These are phyloP conservation scores for Anhinga anhinga DNA, from an alignment of 2,113 vertebrate species.

Conservation along the genomic window DNA sequence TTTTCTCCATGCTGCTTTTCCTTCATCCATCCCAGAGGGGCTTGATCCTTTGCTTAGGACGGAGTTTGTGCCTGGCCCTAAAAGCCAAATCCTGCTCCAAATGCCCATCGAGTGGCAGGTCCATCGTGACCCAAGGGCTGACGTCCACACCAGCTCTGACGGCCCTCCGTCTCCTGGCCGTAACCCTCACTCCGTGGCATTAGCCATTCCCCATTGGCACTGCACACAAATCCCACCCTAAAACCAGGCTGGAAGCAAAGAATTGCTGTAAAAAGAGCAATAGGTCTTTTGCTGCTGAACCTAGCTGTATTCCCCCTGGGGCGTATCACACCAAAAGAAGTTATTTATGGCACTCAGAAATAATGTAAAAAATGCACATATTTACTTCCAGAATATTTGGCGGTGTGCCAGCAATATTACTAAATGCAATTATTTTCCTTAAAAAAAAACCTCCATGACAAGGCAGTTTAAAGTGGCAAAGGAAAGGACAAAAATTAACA, in stretches of 20 bases:
- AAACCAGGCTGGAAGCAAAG: neutral
- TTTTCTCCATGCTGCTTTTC: neutral
- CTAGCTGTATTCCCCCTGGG: neutral
- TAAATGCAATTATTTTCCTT: conserved; percentile 11
- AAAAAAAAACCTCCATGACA: neutral
- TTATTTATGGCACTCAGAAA: neutral
- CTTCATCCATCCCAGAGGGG: neutral
- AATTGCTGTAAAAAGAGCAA: neutral
- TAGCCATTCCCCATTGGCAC: neutral
- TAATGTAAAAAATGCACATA: neutral
- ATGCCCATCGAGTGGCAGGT: neutral
- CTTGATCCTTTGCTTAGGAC: accelerated
- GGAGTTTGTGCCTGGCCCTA: neutral
- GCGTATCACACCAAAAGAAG: neutral
- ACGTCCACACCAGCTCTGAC: neutral
- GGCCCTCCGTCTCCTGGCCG: neutral
- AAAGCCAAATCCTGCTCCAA: neutral
- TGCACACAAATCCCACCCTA: neutral
- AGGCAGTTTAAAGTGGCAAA: neutral
- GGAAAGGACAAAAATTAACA: conserved; percentile 14
- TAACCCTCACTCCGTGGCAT: neutral
- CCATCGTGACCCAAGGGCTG: neutral
- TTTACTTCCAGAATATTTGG: neutral
- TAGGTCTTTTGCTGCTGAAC: neutral
- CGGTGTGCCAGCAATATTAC: neutral